Evolutionary conservation across 1,140 invertebrate genomes (phyloP), one percentile per base, ranked within the genome.

Genomic region (Magallana angulata): DNA sequence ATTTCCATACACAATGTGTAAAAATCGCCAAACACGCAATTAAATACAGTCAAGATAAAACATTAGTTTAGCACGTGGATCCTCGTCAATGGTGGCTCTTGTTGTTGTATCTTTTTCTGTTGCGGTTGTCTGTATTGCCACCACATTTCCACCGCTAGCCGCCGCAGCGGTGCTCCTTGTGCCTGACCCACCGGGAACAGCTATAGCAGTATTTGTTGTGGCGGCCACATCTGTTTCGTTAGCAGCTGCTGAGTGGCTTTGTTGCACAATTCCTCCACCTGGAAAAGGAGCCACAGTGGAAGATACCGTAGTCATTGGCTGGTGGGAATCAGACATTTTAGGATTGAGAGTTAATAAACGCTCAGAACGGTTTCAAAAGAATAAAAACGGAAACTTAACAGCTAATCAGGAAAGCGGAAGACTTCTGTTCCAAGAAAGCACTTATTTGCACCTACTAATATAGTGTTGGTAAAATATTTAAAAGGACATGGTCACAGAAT

Each of bases 61-160:
- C 64, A 68, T 68, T 5, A 68, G n/a, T 24, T 68, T 68, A 24
- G 64, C 64, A 8, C 64, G 64, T 24, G 64, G 14, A 68, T 68
- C 64, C 18, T 68, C 64, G 16, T 24, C n/a, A 6, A 68, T 24
- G n/a, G 4, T 24, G 8, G 0, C 64, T 68, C 2, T 9, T 18
- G 5, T 24, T 16, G n/a, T 24, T n/a, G 64, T 68, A 24, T n/a
- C 64, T 9, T n/a, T 68, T 8, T 18, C 5, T n/a, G 64, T 68
- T 9, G 64, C 64, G 64, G 64, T 68, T n/a, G 64, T 68, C 9
- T 68, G 64, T 68, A 68, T n/a, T 24, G 64, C 64, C 64, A 24
- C 64, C 4, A 68, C 64, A 68, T 68, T 68, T 30, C 64, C 64
- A 24, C 64, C 64, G 64, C 64, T 68, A 24, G 64, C 64, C 3